Base-by-base conservation (phyloP, 2,113 vertebrate species). In the Danio rerio region DNA sequence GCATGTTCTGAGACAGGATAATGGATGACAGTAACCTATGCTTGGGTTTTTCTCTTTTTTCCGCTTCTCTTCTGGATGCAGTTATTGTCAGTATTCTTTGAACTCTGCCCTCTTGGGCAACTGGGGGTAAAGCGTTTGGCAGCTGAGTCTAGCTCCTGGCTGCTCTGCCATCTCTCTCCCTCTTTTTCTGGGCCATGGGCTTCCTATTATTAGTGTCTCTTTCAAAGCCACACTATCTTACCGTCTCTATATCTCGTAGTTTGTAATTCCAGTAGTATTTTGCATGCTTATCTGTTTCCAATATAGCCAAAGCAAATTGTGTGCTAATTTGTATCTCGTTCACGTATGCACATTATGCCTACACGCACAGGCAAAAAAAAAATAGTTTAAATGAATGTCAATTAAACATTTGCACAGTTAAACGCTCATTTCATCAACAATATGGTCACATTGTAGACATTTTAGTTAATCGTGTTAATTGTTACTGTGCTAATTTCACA, bases 111-210 rank as follows among this genome's bases (percentile, higher is more conserved):
- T 61, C 10, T 21, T 61, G 42, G 40, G 73, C 18, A 76, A 47
- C 42, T 76, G 12, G n/a, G 73, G 73, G 73, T 76, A 61, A 59
- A 56, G 18, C 10, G 7, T 61, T 76, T 76, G 73, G 73, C 56
- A 76, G 73, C 42, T 76, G 73, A 59, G 43, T 15, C 42, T 20
- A 2, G 73, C 56, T 76, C 42, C 56, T 13, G n/a, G 73, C 55
- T 47, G 42, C 55, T 20, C n/a, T 75, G 72, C 52, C 31, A 13
- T 58, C 40, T 75, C 56, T 58, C 73, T 61, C 18, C 7, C 42
- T 76, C 31, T 16, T 9, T 76, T 76, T 74, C 40, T 74, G 18
- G 56, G 56, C 56, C 56, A 61, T 47, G 11, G 10, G 11, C n/a
- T 47, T 0, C 4, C 55, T 61, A 47, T 76, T 47, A 76, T 61